Percentiles rank a stretch among this genome's conserved stretches.
Conservation (phyloP, 2,888 invertebrate genomes). For the Acanthosepion pharaonis region DNA sequence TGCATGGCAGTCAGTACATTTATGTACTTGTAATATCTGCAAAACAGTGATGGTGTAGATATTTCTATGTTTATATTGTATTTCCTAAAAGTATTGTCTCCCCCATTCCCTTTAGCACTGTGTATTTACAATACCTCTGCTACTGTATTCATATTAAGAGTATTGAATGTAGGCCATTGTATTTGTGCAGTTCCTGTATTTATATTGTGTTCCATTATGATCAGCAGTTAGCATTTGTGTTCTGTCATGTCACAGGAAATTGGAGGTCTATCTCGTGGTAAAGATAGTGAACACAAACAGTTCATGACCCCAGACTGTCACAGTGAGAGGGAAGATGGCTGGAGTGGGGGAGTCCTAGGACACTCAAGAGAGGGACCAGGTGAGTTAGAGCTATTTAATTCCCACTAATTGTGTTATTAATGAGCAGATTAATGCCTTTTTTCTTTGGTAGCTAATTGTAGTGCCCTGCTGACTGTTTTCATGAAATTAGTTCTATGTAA, state of each 20-base stretch:
- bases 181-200: conserved; percentile 33
- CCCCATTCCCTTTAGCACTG: not conserved
- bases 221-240: conserved; percentile 33
- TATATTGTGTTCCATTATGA: not conserved
- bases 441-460: not conserved
- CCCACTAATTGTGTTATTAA: conserved; percentile 33
- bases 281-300: conserved; percentile 33
- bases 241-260: conserved; percentile 15
- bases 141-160: not conserved
- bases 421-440: not conserved
- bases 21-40: not conserved
- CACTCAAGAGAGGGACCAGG: conserved; percentile 33
- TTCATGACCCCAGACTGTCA: conserved; percentile 33
- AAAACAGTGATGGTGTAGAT: not conserved
- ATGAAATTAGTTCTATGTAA: not conserved
- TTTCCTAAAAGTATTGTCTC: not conserved
- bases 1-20: not conserved
- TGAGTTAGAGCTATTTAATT: conserved; percentile 33
- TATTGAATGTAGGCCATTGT: conserved; percentile 33
- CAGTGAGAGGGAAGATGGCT: conserved; percentile 33
- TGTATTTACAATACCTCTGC: conserved; percentile 33
- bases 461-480: not conserved
- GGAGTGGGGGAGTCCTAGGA: conserved; percentile 16
- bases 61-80: not conserved
- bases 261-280: conserved; percentile 33